Evolutionary conservation across 2,113 vertebrate species (phyloP), one percentile per base, ranked within the genome.

Genomic region (Alouatta palliata): DNA sequence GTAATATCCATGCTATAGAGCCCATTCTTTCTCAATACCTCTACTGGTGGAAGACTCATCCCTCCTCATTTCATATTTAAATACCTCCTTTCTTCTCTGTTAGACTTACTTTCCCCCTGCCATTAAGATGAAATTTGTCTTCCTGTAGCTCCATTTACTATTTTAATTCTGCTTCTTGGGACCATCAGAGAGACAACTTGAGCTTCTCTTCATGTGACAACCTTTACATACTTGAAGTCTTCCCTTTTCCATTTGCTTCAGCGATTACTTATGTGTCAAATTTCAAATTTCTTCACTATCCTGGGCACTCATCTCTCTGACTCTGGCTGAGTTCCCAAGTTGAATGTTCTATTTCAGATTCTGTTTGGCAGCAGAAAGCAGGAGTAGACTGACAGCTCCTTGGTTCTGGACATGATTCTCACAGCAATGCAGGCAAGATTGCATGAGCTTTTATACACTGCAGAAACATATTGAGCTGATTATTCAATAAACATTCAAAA

Each of bases 141-240:
- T 91, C 49, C 25, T 84, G 2, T 58, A 56, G n/a, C 56, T 90
- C 80, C 40, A 37, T 14, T 37, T 76, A 32, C 76, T 84, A 21
- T 90, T 91, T 75, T 84, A 87, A 92, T 95, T 77, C 91, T 58
- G 37, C 20, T 96, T 89, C 37, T 37, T 21, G 19, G 2, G 23
- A 17, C 21, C 21, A 66, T 4, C 6, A 9, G 10, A 7, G 10
- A 7, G 1, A 25, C 40, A 20, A 66, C 70, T 77, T 45, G 23
- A 86, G 47, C 40, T 87, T 19, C 4, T 87, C 14, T 58, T 81
- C 40, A 52, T 16, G 30, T 49, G 43, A 52, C 40, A 92, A 10
- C 10, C 66, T 76, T 75, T 83, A 76, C 37, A 23, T 82, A 61
- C 37, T 32, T 68, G 45, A 70, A 90, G 27, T 70, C 30, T 87